These are phyloP conservation scores for Crotalus helleri DNA, from an alignment of 2,113 vertebrate species.

Conservation along the genomic window DNA sequence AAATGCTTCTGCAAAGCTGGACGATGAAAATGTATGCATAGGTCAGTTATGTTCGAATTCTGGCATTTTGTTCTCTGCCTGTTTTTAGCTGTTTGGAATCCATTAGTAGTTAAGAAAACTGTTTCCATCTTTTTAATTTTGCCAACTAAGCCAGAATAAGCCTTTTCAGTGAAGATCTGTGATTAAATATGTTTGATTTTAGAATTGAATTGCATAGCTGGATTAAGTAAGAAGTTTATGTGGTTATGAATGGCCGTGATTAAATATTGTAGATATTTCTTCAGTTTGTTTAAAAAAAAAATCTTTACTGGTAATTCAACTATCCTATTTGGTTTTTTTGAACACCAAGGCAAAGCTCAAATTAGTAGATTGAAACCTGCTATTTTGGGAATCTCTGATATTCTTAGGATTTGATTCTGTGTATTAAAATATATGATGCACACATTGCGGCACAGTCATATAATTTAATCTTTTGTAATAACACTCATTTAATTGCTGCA, in stretches of 20 bases:
- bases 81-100: conserved; percentile 64
- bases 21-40: conserved; percentile 99
- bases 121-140: conserved; percentile 32
- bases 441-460: not conserved
- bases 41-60: conserved; percentile 86
- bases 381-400: not conserved
- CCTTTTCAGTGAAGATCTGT: conserved; percentile 56
- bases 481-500: not conserved
- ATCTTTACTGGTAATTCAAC: not conserved
- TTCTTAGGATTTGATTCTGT: not conserved
- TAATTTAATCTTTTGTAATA: not conserved
- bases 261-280: not conserved
- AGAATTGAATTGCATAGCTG: conserved; percentile 24
- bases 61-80: conserved; percentile 66
- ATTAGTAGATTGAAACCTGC: not conserved
- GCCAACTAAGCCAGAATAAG: conserved; percentile 54
- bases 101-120: conserved; percentile 40
- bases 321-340: rapidly evolving
- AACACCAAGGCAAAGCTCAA: not conserved
- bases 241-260: not conserved
- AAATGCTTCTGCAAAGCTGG: conserved; percentile 96
- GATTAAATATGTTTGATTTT: conserved; percentile 31
- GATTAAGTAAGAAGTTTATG: not conserved
- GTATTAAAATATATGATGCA: not conserved
- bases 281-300: not conserved